A percentile compares a stretch with the other conserved stretches of the same genome.
Conservation (phyloP, 2,888 invertebrate genomes). For the Alentia gelatinosa region DNA sequence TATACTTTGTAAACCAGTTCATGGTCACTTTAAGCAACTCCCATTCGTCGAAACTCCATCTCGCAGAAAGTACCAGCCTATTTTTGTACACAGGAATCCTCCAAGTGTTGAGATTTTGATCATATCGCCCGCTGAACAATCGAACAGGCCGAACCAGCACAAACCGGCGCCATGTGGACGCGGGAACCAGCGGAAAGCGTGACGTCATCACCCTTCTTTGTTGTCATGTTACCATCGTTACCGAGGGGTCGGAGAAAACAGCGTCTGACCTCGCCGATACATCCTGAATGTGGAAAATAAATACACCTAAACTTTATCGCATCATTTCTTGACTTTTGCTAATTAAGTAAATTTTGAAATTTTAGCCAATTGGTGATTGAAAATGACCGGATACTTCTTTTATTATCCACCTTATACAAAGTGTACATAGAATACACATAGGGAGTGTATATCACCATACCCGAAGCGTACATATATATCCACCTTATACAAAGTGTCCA, state of each 20-base stretch:
- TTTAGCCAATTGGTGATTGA: no score
- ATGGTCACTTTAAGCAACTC: neutral
- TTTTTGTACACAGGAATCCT: neutral
- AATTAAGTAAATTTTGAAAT: no score
- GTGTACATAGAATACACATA: no score
- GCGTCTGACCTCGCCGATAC: neutral
- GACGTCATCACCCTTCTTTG: constrained; percentile 11
- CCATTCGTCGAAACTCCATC: neutral
- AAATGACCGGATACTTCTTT: no score
- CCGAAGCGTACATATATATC: no score
- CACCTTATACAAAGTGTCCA: no score
- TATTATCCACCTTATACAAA: no score
- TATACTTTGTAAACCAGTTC: constrained; percentile 12
- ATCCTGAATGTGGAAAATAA: neutral
- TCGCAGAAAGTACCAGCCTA: neutral
- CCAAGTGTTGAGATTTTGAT: neutral
- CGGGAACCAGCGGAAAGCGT: neutral
- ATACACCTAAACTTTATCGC: neutral
- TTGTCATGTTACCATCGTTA: neutral
- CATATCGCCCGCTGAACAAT: no score
- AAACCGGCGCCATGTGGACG: neutral
- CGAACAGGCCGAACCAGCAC: neutral
- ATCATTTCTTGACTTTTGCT: neutral
- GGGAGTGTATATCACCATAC: no score
- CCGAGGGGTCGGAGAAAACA: neutral